Conservation (phyloP, 2,888 invertebrate genomes). For the Miltochrista miniata region DNA sequence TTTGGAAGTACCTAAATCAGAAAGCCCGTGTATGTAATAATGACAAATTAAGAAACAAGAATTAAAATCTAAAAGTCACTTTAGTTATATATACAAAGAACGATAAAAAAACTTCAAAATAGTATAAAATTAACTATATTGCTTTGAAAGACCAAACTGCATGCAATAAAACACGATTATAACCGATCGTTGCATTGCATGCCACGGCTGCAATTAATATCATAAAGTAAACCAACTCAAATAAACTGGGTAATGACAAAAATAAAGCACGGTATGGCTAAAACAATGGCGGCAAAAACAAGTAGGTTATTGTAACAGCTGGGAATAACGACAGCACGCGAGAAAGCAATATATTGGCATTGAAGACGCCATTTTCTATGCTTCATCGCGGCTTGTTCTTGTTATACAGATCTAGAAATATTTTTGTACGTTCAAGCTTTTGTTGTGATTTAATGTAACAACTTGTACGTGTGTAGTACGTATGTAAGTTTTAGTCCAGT, state of each 20-base stretch:
- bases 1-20: too few relatives aligned
- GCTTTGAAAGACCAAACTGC: constrained; percentile 19
- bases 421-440: constrained; percentile 39
- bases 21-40: neutral
- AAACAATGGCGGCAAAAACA: constrained; percentile 68
- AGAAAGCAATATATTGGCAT: constrained; percentile 78
- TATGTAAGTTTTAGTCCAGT: constrained; percentile 1
- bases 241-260: constrained; percentile 61
- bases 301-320: constrained; percentile 70
- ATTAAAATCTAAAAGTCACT: neutral
- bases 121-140: constrained; percentile 8
- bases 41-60: neutral
- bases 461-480: constrained; percentile 23
- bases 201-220: constrained; percentile 40
- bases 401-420: constrained; percentile 35
- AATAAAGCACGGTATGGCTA: constrained; percentile 60
- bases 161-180: constrained; percentile 29
- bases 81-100: neutral
- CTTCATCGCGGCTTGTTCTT: constrained; percentile 45
- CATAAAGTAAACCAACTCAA: constrained; percentile 37
- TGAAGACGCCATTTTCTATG: constrained; percentile 72
- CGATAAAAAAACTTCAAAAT: neutral
- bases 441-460: constrained; percentile 37
- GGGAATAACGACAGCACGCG: constrained; percentile 79
- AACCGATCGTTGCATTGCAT: constrained; percentile 47